phyloP scores from a whole-genome alignment of 1,140 invertebrate species.

The Atopsyche davidsoni region DNA sequence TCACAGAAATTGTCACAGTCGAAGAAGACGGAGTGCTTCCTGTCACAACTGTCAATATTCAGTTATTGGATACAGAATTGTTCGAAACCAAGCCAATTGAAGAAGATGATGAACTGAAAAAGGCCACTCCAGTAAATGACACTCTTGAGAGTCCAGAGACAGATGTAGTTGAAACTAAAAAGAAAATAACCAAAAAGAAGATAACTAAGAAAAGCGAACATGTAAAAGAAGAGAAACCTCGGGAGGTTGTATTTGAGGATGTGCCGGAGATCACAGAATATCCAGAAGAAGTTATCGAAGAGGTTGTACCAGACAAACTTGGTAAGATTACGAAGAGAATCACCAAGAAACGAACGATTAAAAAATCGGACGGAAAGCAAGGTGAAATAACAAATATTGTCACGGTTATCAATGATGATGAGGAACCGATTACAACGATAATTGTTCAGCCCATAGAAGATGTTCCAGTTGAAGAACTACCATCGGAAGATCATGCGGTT shows the following conservation, averaged over 20 bases:
- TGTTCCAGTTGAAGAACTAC: not conserved
- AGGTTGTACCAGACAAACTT: slow-evolving; percentile 34
- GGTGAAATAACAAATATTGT: no score
- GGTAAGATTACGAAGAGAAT: slow-evolving; percentile 33
- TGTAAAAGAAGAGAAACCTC: slow-evolving; percentile 29
- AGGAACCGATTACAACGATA: slow-evolving; percentile 4
- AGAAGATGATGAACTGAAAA: not conserved
- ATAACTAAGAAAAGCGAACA: slow-evolving; percentile 26
- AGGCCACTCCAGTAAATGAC: not conserved
- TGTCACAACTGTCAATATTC: slow-evolving; percentile 33
- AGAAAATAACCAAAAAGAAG: slow-evolving; percentile 22
- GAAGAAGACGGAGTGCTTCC: slow-evolving; percentile 32
- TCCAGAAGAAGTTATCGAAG: slow-evolving; percentile 38
- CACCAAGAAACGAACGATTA: slow-evolving; percentile 32
- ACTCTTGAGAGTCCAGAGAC: not conserved
- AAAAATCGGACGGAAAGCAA: slow-evolving; percentile 22
- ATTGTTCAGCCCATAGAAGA: not conserved
- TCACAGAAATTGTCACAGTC: slow-evolving; percentile 19
- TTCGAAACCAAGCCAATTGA: slow-evolving; percentile 6
- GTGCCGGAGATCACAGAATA: slow-evolving; percentile 12
- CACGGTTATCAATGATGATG: no score
- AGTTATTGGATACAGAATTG: slow-evolving; percentile 4
- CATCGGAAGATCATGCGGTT: slow-evolving; percentile 7
- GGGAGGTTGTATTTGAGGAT: no score
- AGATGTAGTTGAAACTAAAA: slow-evolving; percentile 32